These are phyloP conservation scores for Prosopocoilus inquinatus DNA, from an alignment of 2,888 invertebrate genomes.

Conservation along the genomic window DNA sequence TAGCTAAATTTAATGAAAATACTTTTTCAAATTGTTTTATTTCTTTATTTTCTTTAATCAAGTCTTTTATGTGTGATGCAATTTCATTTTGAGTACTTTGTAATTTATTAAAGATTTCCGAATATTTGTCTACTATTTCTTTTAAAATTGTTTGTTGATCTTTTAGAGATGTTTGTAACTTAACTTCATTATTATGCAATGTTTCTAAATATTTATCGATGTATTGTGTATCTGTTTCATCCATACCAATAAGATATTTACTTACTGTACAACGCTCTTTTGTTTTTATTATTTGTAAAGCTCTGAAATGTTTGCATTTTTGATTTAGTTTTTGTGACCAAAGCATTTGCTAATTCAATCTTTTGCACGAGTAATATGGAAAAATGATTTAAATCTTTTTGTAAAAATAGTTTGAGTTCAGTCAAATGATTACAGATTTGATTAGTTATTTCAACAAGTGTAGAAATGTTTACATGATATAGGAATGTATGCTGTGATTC, in stretches of 20 bases:
- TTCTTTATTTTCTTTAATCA: slow-evolving; percentile 1
- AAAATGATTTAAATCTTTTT: not conserved
- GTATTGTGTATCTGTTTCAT: not conserved
- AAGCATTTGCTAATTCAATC: not conserved
- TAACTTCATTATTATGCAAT: not conserved
- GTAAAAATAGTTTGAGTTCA: not conserved
- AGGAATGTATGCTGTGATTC: slow-evolving; percentile 1
- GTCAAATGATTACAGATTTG: not conserved
- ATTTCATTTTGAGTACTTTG: slow-evolving; percentile 8
- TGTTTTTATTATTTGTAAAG: not conserved
- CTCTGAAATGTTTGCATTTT: not conserved
- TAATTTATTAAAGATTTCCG: slow-evolving; percentile 1
- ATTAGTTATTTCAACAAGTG: not conserved
- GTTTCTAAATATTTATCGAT: slow-evolving; percentile 4
- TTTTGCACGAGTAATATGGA: not conserved
- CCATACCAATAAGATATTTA: slow-evolving; percentile 8
- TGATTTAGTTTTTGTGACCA: not conserved
- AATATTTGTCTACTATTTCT: slow-evolving; percentile 4
- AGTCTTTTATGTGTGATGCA: not conserved
- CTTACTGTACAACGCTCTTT: not conserved
- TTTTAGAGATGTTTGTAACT: not conserved
- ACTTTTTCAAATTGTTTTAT: not conserved
- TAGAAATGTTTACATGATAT: slow-evolving; percentile 4
- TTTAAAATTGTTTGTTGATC: slow-evolving; percentile 6
- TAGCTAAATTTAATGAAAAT: slow-evolving; percentile 4